phyloP scores from a whole-genome alignment of 2,797 vertebrate species.

The Lepilemur ruficaudatus region DNA sequence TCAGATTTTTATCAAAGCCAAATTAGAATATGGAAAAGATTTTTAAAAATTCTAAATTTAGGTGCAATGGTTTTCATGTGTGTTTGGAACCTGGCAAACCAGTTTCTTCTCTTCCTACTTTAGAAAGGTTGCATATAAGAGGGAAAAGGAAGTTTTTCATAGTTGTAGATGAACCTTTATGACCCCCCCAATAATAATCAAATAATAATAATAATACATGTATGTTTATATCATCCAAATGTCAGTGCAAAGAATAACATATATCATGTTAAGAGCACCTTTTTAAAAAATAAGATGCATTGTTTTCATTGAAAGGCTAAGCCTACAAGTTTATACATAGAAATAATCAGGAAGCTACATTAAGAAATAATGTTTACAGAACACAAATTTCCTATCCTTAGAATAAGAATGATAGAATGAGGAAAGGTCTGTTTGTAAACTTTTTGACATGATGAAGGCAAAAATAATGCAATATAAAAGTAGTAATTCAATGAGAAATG shows the following conservation, averaged over 20 bases:
- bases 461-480: not conserved
- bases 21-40: conserved; percentile 54
- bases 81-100: conserved; percentile 43
- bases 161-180: not conserved
- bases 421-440: not conserved
- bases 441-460: conserved; percentile 1
- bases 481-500: not conserved
- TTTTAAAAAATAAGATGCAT: not conserved
- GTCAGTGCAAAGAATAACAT: not conserved
- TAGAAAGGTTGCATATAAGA: conserved; percentile 33
- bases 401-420: not conserved
- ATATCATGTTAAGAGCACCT: not conserved
- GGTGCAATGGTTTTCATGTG: conserved; percentile 52
- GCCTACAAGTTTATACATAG: not conserved
- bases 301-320: conserved; percentile 45
- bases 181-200: not conserved
- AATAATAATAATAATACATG: not conserved
- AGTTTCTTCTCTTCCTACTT: conserved; percentile 54
- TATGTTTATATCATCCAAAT: not conserved
- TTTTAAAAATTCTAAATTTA: conserved; percentile 70
- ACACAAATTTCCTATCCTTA: not conserved
- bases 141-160: not conserved
- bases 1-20: conserved; percentile 69
- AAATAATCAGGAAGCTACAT: not conserved
- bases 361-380: not conserved